Evolutionary conservation across 2,888 invertebrate genomes (phyloP).

Genomic region (Slavum lentiscoides): DNA sequence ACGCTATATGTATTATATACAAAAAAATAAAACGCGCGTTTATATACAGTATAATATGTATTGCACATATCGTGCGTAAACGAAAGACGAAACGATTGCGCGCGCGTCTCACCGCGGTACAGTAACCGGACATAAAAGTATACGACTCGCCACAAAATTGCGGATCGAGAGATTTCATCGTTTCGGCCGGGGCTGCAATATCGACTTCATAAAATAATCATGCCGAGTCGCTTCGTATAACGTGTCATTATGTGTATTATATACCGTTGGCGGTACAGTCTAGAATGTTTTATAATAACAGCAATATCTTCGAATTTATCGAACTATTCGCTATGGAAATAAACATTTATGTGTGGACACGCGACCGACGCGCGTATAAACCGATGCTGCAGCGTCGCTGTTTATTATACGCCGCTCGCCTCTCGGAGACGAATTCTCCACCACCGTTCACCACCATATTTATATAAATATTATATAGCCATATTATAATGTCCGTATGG

Average conservation of each 20-base stretch:
- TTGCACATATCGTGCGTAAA: too few relatives aligned
- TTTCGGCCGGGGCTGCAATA: background rate
- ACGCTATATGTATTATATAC: too few relatives aligned
- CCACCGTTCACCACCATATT: background rate
- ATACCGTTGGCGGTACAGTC: background rate
- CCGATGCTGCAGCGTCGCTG: too few relatives aligned
- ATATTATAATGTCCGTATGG: too few relatives aligned
- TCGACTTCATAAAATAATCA: conserved; percentile 33
- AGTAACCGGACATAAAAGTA: background rate
- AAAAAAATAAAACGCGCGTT: too few relatives aligned
- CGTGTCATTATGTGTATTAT: background rate
- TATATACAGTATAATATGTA: too few relatives aligned
- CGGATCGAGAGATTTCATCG: background rate
- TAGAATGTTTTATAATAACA: too few relatives aligned
- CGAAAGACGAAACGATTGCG: too few relatives aligned
- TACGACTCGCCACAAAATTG: background rate
- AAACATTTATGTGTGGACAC: conserved; percentile 36
- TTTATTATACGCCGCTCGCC: background rate
- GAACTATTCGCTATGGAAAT: conserved; percentile 7
- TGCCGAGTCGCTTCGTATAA: background rate
- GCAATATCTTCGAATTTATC: background rate
- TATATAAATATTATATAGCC: too few relatives aligned
- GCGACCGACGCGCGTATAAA: background rate
- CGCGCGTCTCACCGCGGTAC: background rate
- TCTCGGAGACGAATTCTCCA: background rate